Evolutionary conservation across 2,888 invertebrate genomes (phyloP).

Genomic region (Lampropteryx suffumata): DNA sequence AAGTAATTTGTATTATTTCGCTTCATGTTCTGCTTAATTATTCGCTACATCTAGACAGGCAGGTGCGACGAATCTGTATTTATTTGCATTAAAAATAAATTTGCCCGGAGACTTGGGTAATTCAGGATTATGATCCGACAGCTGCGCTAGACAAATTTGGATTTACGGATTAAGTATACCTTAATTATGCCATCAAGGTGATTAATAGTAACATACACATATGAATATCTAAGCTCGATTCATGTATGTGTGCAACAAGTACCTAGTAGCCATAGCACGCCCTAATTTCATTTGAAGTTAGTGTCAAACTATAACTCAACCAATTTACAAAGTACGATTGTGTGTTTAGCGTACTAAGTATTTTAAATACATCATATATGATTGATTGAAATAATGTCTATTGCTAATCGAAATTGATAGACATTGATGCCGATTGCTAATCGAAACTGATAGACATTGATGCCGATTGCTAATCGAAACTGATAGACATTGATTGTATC

Average conservation of each 20-base stretch:
- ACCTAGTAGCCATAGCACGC: too few relatives aligned
- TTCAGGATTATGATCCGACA: slow-evolving; percentile 74
- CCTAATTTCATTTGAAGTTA: too few relatives aligned
- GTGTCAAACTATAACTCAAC: too few relatives aligned
- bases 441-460: too few relatives aligned
- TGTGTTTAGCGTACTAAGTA: too few relatives aligned
- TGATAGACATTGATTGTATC: too few relatives aligned
- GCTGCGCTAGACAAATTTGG: slow-evolving; percentile 70
- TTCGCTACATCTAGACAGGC: slow-evolving; percentile 71
- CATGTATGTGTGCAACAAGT: slow-evolving; percentile 38
- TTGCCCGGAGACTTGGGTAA: slow-evolving; percentile 67
- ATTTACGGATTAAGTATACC: slow-evolving; percentile 69
- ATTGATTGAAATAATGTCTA: too few relatives aligned
- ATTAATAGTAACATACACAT: slow-evolving; percentile 46
- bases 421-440: too few relatives aligned
- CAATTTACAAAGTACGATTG: too few relatives aligned
- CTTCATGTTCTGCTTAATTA: slow-evolving; percentile 75
- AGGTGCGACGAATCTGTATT: slow-evolving; percentile 79
- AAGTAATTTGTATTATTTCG: slow-evolving; percentile 77
- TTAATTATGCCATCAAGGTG: slow-evolving; percentile 66
- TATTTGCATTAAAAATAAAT: slow-evolving; percentile 80
- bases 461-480: too few relatives aligned
- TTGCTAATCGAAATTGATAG: too few relatives aligned
- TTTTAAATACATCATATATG: too few relatives aligned
- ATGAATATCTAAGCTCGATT: neutral